Evolutionary conservation across 2,113 vertebrate genomes (phyloP).

Genomic region (Myocastor coypus): DNA sequence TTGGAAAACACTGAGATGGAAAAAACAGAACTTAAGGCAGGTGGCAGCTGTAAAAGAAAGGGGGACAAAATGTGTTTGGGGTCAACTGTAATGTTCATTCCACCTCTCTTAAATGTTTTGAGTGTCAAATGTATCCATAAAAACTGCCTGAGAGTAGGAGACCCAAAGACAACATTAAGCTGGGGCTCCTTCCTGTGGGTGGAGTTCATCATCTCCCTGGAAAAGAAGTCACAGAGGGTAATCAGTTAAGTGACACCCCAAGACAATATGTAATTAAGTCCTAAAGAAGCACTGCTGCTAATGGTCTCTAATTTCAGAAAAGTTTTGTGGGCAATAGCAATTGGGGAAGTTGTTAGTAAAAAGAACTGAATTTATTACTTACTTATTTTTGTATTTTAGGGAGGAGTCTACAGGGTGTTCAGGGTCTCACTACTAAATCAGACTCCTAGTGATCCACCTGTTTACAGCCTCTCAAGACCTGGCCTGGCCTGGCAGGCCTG

Average conservation of each 20-base stretch:
- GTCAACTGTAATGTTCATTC: constrained; percentile 6
- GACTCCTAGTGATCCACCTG: no score
- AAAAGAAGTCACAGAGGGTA: constrained; percentile 20
- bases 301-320: constrained; percentile 32
- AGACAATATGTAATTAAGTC: background rate
- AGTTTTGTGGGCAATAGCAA: background rate
- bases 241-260: constrained; percentile 6
- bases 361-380: background rate
- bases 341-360: background rate
- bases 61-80: background rate
- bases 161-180: background rate
- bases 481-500: no score
- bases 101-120: constrained; percentile 19
- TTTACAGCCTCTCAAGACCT: no score
- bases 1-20: background rate
- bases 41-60: background rate
- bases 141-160: background rate
- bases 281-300: background rate
- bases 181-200: background rate
- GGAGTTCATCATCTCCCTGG: background rate
- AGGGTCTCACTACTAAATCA: no score
- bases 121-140: constrained; percentile 15
- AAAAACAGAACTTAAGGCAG: background rate
- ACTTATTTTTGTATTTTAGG: background rate
- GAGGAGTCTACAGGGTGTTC: no score